These are phyloP conservation scores for Yponomeuta evonymella DNA, from an alignment of 2,888 invertebrate genomes.

Conservation along the genomic window DNA sequence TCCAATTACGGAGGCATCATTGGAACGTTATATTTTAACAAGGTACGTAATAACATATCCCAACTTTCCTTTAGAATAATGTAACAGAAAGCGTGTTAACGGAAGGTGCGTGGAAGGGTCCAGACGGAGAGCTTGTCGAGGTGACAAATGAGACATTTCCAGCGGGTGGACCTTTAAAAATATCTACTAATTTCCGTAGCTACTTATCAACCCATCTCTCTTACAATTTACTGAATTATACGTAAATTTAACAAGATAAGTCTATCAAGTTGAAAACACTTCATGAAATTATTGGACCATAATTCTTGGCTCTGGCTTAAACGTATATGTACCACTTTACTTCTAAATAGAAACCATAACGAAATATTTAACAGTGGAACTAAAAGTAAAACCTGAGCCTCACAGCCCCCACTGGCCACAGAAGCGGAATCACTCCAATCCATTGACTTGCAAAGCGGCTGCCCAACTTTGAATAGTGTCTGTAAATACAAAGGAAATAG, in stretches of 20 bases:
- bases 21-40: neutral
- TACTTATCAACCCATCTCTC: constrained; percentile 17
- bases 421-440: constrained; percentile 27
- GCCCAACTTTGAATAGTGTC: constrained; percentile 31
- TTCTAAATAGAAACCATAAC: neutral
- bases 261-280: too few species aligned
- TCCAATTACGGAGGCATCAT: too few species aligned
- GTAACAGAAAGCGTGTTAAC: neutral
- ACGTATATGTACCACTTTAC: too few species aligned
- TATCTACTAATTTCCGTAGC: constrained; percentile 27
- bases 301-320: too few species aligned
- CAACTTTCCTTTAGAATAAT: neutral
- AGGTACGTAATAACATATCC: neutral
- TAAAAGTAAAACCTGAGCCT: neutral
- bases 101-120: constrained; percentile 14
- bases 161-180: constrained; percentile 33
- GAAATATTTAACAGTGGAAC: neutral
- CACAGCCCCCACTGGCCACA: neutral
- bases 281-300: too few species aligned
- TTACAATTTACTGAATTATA: neutral
- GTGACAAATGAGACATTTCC: constrained; percentile 45
- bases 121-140: constrained; percentile 33
- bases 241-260: too few species aligned
- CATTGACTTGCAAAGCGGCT: constrained; percentile 36
- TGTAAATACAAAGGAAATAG: constrained; percentile 16